Evolutionary conservation across 2,888 invertebrate species (phyloP).

Genomic region (Acleris sparsana): DNA sequence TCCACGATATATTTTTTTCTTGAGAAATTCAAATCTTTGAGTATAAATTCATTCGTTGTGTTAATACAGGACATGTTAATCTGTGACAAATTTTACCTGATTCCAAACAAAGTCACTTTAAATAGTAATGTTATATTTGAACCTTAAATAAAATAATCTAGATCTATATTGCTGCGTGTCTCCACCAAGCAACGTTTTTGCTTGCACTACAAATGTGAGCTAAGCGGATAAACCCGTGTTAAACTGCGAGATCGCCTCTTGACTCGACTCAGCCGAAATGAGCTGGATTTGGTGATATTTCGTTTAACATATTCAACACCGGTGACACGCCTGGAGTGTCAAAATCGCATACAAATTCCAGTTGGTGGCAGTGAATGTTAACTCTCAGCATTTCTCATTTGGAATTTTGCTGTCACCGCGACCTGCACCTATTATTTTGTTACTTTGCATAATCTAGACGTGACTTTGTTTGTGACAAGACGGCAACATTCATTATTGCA

Average conservation of each 20-base stretch:
- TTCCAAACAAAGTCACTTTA: too few relatives aligned
- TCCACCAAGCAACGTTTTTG: conserved; percentile 13
- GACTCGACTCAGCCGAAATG: conserved; percentile 9
- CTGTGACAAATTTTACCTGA: too few relatives aligned
- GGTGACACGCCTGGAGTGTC: too few relatives aligned
- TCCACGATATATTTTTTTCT: too few relatives aligned
- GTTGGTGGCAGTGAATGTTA: not conserved
- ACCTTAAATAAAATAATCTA: too few relatives aligned
- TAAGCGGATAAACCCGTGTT: conserved; percentile 18
- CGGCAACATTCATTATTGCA: conserved; percentile 11
- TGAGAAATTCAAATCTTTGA: too few relatives aligned
- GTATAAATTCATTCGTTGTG: too few relatives aligned
- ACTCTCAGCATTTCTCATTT: conserved; percentile 16
- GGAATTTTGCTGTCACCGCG: conserved; percentile 9
- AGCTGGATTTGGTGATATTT: conserved; percentile 5
- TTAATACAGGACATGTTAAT: too few relatives aligned
- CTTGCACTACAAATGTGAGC: conserved; percentile 1
- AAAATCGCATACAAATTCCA: too few relatives aligned
- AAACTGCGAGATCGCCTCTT: conserved; percentile 4
- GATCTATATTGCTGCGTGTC: conserved; percentile 7
- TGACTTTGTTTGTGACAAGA: conserved; percentile 14
- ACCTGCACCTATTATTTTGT: conserved; percentile 12
- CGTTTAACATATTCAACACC: too few relatives aligned
- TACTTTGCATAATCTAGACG: conserved; percentile 14
- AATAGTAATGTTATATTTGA: too few relatives aligned